Percentiles rank a stretch among this genome's conserved stretches.
Evolutionary conservation across 2,797 vertebrate genomes (phyloP).

Genomic region (Gadopsis marmoratus): DNA sequence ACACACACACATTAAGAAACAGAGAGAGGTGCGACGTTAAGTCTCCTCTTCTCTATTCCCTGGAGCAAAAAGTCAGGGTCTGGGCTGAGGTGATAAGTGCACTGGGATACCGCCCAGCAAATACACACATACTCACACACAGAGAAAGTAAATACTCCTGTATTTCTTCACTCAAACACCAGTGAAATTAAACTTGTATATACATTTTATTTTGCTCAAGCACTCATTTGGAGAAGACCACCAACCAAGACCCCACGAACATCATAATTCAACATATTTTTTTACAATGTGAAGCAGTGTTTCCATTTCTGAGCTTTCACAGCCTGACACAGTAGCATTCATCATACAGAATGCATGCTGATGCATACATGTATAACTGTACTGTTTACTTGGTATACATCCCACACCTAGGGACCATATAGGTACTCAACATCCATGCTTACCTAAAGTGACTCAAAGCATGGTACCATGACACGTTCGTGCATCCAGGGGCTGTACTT

Average conservation of each 20-base stretch:
- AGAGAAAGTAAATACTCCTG: constrained; percentile 29
- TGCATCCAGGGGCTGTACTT: constrained; percentile 20
- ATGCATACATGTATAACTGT: constrained; percentile 25
- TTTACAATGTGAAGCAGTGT: constrained; percentile 22
- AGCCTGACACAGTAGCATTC: constrained; percentile 19
- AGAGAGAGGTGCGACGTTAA: constrained; percentile 61
- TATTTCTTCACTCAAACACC: constrained; percentile 34
- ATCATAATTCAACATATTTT: constrained; percentile 30
- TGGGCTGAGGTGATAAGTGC: constrained; percentile 82
- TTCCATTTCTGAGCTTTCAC: constrained; percentile 21
- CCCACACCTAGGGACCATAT: constrained; percentile 22
- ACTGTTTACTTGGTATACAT: constrained; percentile 49
- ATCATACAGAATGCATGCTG: constrained; percentile 27
- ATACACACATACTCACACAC: constrained; percentile 25
- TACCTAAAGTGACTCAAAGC: constrained; percentile 30
- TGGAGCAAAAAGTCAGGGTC: constrained; percentile 70
- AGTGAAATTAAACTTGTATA: constrained; percentile 40
- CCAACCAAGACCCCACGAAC: background rate
- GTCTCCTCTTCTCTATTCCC: constrained; percentile 65
- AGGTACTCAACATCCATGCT: constrained; percentile 39
- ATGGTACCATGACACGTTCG: background rate
- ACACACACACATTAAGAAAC: constrained; percentile 42
- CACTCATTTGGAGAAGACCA: constrained; percentile 16
- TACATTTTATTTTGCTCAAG: constrained; percentile 24
- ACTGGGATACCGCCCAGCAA: constrained; percentile 58